These are phyloP conservation scores for Fregetta grallaria DNA, from an alignment of 2,113 vertebrate genomes.

Conservation along the genomic window DNA sequence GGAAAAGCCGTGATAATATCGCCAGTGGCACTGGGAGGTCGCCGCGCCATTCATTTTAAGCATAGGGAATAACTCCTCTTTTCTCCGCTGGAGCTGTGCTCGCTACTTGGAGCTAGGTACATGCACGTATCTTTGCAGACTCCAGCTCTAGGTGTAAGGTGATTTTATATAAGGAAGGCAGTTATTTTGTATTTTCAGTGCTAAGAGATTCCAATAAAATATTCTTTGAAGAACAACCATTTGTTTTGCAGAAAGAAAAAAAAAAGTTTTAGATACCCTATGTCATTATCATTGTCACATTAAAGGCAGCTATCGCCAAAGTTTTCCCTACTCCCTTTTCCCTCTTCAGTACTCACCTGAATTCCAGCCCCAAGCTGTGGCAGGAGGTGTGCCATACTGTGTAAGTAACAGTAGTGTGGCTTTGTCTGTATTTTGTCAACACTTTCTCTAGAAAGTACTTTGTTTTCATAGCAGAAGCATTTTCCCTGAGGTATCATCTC, in stretches of 20 bases:
- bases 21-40: not conserved
- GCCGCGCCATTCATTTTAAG: not conserved
- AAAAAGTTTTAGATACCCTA: not conserved
- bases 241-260: not conserved
- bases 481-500: not conserved
- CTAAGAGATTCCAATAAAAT: not conserved
- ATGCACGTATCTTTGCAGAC: not conserved
- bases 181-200: not conserved
- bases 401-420: not conserved
- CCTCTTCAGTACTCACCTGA: not conserved
- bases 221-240: accelerated
- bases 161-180: not conserved
- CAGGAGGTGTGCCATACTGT: not conserved
- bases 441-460: not conserved
- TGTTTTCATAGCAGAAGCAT: not conserved
- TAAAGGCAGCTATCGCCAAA: not conserved
- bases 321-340: not conserved
- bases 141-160: not conserved
- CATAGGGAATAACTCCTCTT: not conserved
- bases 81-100: not conserved
- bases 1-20: not conserved
- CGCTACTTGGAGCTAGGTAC: not conserved
- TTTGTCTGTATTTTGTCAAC: not conserved
- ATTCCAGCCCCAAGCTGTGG: not conserved
- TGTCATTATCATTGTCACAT: not conserved